Evolutionary conservation across 1,140 invertebrate species (phyloP).

Genomic region (Apolygus lucorum): DNA sequence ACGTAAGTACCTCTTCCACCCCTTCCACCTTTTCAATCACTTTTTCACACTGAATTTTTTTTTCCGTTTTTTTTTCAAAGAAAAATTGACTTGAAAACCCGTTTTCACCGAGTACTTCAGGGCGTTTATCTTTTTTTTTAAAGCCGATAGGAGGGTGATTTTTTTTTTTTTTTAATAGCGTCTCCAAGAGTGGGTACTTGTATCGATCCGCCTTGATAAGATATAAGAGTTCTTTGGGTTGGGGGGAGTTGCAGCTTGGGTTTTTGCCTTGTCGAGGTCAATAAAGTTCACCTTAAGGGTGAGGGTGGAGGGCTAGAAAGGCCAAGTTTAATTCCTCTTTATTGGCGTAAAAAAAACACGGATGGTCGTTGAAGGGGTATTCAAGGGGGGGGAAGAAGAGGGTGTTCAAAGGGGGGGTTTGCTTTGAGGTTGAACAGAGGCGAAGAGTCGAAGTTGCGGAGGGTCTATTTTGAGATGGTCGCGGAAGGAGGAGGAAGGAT

Average conservation of each 20-base stretch:
- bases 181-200: neutral
- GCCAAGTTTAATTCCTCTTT: too few species aligned
- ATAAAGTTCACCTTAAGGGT: slow-evolving; percentile 1
- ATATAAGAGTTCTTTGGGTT: neutral
- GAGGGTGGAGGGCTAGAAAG: too few species aligned
- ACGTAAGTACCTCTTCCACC: neutral
- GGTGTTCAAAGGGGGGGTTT: too few species aligned
- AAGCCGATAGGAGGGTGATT: neutral
- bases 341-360: too few species aligned
- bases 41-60: too few species aligned
- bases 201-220: too few species aligned
- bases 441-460: too few species aligned
- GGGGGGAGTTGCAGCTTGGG: neutral
- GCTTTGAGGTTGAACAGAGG: too few species aligned
- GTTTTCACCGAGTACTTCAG: neutral
- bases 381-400: too few species aligned
- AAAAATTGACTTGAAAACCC: neutral
- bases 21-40: neutral
- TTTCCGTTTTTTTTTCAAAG: neutral
- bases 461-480: too few species aligned
- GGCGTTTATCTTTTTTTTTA: neutral
- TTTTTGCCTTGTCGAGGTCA: neutral
- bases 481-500: too few species aligned
- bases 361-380: too few species aligned
- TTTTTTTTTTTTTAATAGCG: neutral